Conservation (phyloP, 64 coral and sea anemone genomes). For the Pachyseris speciosa region DNA sequence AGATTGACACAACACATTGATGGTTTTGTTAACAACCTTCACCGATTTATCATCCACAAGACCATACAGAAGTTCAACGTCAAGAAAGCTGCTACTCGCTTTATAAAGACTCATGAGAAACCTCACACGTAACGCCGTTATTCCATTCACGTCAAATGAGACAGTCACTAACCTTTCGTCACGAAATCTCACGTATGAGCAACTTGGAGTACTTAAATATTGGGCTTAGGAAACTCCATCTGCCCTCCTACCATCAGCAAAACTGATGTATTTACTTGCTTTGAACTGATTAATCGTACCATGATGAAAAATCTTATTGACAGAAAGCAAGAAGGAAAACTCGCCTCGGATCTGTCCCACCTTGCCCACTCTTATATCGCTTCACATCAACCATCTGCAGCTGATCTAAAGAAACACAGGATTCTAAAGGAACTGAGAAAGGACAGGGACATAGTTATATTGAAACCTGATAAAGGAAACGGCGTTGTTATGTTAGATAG, state of each 20-base stretch:
- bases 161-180: constrained; percentile 38
- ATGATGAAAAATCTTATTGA: constrained; percentile 27
- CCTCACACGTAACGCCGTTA: constrained; percentile 5
- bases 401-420: constrained; percentile 9
- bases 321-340: constrained; percentile 7
- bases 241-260: background rate
- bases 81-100: background rate
- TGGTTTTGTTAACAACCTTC: background rate
- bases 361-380: constrained; percentile 8
- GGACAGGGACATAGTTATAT: constrained; percentile 29
- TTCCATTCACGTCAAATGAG: constrained; percentile 32
- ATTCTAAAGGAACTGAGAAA: constrained; percentile 34
- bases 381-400: background rate
- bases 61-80: constrained; percentile 17
- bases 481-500: constrained; percentile 17
- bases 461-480: constrained; percentile 32
- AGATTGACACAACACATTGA: background rate
- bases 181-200: constrained; percentile 8
- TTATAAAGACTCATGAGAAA: constrained; percentile 42
- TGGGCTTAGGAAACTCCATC: constrained; percentile 14
- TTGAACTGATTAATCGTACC: constrained; percentile 29
- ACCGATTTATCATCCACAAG: constrained; percentile 10
- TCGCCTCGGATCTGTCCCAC: constrained; percentile 31
- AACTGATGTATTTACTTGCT: background rate
- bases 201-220: constrained; percentile 38